phyloP scores from a whole-genome alignment of 2,113 vertebrate genomes.

The Chaenocephalus aceratus region DNA sequence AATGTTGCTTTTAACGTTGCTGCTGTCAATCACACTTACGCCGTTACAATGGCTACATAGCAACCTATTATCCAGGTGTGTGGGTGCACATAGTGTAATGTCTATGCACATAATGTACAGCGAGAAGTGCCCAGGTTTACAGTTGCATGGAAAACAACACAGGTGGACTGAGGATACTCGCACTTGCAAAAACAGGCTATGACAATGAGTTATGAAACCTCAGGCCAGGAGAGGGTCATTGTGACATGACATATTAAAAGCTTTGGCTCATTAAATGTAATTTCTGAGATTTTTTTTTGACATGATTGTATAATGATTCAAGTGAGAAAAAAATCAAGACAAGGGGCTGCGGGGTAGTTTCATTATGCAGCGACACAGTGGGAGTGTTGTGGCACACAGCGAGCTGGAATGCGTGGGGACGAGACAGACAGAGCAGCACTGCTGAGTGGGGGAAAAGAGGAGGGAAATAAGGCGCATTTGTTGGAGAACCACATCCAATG shows the following conservation, averaged over 20 bases:
- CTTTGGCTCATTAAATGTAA: constrained; percentile 4
- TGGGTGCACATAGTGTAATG: background rate
- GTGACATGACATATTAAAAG: constrained; percentile 5
- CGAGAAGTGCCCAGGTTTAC: constrained; percentile 5
- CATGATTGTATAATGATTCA: background rate
- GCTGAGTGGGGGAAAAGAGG: constrained; percentile 35
- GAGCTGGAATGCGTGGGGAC: constrained; percentile 71
- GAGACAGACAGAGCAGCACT: constrained; percentile 49
- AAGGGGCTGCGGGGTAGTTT: constrained; percentile 19
- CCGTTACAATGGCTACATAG: constrained; percentile 18
- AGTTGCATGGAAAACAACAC: background rate
- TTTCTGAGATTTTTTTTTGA: constrained; percentile 13
- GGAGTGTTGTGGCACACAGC: constrained; percentile 55
- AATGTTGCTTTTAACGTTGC: constrained; percentile 31
- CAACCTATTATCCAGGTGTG: constrained; percentile 40
- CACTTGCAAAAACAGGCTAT: background rate
- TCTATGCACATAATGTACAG: background rate
- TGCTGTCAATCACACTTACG: constrained; percentile 62
- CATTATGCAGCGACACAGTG: constrained; percentile 45
- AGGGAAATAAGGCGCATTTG: constrained; percentile 6
- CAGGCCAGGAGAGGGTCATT: background rate
- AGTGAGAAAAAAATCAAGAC: background rate
- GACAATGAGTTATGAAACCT: constrained; percentile 16
- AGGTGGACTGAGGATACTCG: background rate
- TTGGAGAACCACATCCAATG: constrained; percentile 22